Percentiles rank a stretch among this genome's conserved stretches.
These are phyloP conservation scores for Drosophila parabipectinata DNA, from an alignment of 1,140 invertebrate species.

Conservation along the genomic window DNA sequence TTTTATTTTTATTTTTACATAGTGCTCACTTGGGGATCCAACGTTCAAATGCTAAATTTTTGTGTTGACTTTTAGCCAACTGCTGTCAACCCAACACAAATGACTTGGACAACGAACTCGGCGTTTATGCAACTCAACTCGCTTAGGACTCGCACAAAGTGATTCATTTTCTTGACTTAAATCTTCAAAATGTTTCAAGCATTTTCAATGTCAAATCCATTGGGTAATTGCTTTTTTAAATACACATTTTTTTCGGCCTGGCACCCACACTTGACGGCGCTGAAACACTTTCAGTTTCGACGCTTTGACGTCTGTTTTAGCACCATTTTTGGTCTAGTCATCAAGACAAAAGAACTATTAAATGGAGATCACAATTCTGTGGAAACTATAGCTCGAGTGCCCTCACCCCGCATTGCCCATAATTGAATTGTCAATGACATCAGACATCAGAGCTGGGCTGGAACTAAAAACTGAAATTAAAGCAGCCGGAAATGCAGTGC, in stretches of 20 bases:
- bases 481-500: conserved; percentile 66
- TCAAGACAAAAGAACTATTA: conserved; percentile 70
- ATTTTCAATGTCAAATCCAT: conserved; percentile 70
- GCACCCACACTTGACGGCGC: conserved; percentile 57
- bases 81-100: conserved; percentile 65
- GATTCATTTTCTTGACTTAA: conserved; percentile 37
- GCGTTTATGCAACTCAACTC: conserved; percentile 54
- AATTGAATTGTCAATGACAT: conserved; percentile 77
- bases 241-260: conserved; percentile 19
- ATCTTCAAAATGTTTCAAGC: conserved; percentile 36
- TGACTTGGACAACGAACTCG: conserved; percentile 61
- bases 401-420: conserved; percentile 6
- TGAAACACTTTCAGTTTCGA: conserved; percentile 51
- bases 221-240: conserved; percentile 56
- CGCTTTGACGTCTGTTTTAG: conserved; percentile 61
- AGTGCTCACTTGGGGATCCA: conserved; percentile 34
- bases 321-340: conserved; percentile 68
- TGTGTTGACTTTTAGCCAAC: conserved; percentile 54
- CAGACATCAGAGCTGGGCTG: conserved; percentile 24
- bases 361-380: conserved; percentile 52
- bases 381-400: conserved; percentile 26
- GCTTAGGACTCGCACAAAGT: conserved; percentile 6
- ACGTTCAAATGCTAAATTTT: conserved; percentile 34
- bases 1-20: conserved; percentile 53
- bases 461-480: conserved; percentile 43